These are phyloP conservation scores for Troides aeacus DNA, from an alignment of 2,888 invertebrate genomes.

Conservation along the genomic window DNA sequence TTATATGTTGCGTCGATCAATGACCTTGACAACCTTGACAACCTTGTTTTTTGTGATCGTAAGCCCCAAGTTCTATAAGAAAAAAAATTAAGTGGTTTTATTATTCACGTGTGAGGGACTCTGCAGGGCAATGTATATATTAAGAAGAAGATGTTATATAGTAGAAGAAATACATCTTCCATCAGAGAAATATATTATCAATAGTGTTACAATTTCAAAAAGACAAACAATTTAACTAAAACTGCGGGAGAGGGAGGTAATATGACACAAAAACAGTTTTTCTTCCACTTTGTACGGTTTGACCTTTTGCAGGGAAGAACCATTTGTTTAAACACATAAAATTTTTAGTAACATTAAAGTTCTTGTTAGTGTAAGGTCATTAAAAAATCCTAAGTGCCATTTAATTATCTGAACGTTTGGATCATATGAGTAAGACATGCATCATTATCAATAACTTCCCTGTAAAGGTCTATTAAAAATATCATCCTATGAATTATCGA, in stretches of 20 bases:
- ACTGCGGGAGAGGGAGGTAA: background rate
- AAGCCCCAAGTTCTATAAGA: no score
- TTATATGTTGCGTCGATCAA: no score
- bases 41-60: no score
- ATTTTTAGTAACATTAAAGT: background rate
- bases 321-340: constrained; percentile 28
- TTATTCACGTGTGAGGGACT: no score
- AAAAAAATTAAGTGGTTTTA: no score
- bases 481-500: constrained; percentile 34
- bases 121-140: constrained; percentile 15
- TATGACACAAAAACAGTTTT: constrained; percentile 33
- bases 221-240: constrained; percentile 6
- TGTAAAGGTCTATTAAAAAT: constrained; percentile 27
- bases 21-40: no score
- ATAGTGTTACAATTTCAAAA: constrained; percentile 6
- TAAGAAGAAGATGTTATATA: constrained; percentile 4
- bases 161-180: constrained; percentile 8
- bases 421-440: background rate
- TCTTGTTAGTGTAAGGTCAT: background rate
- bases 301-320: constrained; percentile 51
- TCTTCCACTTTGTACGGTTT: constrained; percentile 59
- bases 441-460: constrained; percentile 24
- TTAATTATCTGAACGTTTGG: constrained; percentile 10
- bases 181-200: constrained; percentile 3
- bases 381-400: constrained; percentile 17